Evolutionary conservation across 2,113 vertebrate species (phyloP).

Genomic region (Onychorhynchus coronatus): DNA sequence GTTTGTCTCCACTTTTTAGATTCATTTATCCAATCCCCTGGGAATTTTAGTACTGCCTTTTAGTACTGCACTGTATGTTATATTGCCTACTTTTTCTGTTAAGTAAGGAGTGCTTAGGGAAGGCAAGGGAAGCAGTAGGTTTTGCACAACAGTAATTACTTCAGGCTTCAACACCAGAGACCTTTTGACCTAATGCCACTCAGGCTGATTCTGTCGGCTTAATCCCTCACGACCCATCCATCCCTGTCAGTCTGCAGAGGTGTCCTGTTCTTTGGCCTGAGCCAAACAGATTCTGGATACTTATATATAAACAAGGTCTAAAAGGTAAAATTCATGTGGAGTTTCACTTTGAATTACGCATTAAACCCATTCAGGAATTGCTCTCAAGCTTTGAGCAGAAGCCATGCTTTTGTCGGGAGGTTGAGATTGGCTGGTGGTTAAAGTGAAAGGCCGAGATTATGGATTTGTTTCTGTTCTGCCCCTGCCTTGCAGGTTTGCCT

Average conservation of each 20-base stretch:
- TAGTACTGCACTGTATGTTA: neutral
- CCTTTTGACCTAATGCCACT: neutral
- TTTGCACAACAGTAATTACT: neutral
- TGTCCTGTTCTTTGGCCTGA: neutral
- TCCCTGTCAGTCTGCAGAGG: neutral
- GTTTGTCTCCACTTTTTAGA: neutral
- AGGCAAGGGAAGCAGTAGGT: neutral
- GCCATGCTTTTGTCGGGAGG: neutral
- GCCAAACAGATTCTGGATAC: neutral
- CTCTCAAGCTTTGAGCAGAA: neutral
- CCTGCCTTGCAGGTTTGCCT: neutral
- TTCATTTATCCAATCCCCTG: neutral
- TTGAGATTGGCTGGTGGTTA: fast-evolving
- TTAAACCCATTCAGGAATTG: neutral
- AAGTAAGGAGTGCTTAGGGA: neutral
- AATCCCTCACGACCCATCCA: neutral
- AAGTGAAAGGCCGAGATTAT: neutral
- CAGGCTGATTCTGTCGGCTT: neutral
- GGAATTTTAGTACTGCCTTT: slow-evolving; percentile 1
- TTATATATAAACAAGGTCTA: neutral
- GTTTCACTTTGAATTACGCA: neutral
- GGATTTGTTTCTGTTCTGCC: neutral
- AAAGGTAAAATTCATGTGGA: neutral
- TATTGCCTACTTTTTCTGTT: neutral
- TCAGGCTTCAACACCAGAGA: neutral